These are phyloP conservation scores for Euwallacea fornicatus DNA, from an alignment of 1,140 invertebrate species.

Conservation along the genomic window DNA sequence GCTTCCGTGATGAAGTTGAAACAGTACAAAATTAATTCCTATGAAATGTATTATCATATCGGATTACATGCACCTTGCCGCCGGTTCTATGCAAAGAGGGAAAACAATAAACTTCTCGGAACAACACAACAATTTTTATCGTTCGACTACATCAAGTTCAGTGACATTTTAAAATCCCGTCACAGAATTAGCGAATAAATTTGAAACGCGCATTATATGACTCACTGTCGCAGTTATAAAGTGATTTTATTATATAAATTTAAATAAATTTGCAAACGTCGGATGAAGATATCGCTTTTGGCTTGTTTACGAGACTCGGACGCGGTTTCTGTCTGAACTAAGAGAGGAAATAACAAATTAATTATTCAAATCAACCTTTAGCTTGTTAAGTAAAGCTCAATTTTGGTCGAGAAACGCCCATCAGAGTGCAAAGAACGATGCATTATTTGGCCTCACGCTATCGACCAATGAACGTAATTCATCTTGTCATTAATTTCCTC, in stretches of 20 bases:
- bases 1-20: no score
- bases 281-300: slow-evolving; percentile 14
- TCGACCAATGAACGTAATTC: slow-evolving; percentile 18
- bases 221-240: slow-evolving; percentile 16
- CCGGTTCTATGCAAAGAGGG: not conserved
- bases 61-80: slow-evolving; percentile 28
- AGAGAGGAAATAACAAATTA: slow-evolving; percentile 10
- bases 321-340: slow-evolving; percentile 2
- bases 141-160: slow-evolving; percentile 35
- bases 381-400: not conserved
- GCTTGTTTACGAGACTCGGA: slow-evolving; percentile 1
- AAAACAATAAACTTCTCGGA: slow-evolving; percentile 38
- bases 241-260: slow-evolving; percentile 26
- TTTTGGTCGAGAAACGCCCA: not conserved
- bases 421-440: not conserved
- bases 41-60: slow-evolving; percentile 23
- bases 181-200: slow-evolving; percentile 19
- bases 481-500: slow-evolving; percentile 18
- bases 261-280: slow-evolving; percentile 26
- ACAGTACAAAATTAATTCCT: no score
- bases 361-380: slow-evolving; percentile 9
- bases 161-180: slow-evolving; percentile 27
- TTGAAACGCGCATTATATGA: slow-evolving; percentile 29
- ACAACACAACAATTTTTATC: slow-evolving; percentile 32
- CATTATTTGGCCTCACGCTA: slow-evolving; percentile 7